Evolutionary conservation across 1,140 invertebrate genomes (phyloP), one percentile per base, ranked within the genome.

Genomic region (Latrodectus geometricus): DNA sequence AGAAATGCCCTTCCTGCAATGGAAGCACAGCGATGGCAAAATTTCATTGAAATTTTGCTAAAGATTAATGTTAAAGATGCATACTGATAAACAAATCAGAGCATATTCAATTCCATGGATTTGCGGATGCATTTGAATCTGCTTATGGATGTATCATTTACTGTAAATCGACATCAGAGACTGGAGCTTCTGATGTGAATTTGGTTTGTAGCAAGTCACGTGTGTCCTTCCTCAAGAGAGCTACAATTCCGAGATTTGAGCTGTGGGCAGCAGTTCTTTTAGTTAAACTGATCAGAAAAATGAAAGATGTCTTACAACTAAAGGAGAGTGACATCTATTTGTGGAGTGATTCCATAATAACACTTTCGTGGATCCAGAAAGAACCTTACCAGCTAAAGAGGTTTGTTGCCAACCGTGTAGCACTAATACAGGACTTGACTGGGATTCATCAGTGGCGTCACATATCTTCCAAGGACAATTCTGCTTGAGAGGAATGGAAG

Each of bases 121-220:
- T 88, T 50, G 52, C 56, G 5, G 88, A 88, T 61, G 88, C 83
- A n/a, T n/a, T n/a, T n/a, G n/a, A n/a, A n/a, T n/a, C n/a, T n/a
- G n/a, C n/a, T n/a, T n/a, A n/a, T n/a, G n/a, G n/a, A n/a, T n/a
- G n/a, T n/a, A n/a, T n/a, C n/a, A n/a, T n/a, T n/a, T n/a, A n/a
- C n/a, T n/a, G n/a, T n/a, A n/a, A n/a, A n/a, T n/a, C n/a, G n/a
- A n/a, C n/a, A n/a, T n/a, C n/a, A n/a, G n/a, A n/a, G n/a, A n/a
- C n/a, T n/a, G n/a, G n/a, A n/a, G n/a, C n/a, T n/a, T n/a, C n/a
- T n/a, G n/a, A n/a, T n/a, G n/a, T n/a, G n/a, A n/a, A n/a, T n/a
- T n/a, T n/a, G n/a, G n/a, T n/a, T n/a, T n/a, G n/a, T n/a, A n/a
- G n/a, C n/a, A n/a, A n/a, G n/a, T n/a, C n/a, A n/a, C n/a, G 12